Conservation (phyloP, 2,888 invertebrate species). For the Nephrotoma guestfalica region DNA sequence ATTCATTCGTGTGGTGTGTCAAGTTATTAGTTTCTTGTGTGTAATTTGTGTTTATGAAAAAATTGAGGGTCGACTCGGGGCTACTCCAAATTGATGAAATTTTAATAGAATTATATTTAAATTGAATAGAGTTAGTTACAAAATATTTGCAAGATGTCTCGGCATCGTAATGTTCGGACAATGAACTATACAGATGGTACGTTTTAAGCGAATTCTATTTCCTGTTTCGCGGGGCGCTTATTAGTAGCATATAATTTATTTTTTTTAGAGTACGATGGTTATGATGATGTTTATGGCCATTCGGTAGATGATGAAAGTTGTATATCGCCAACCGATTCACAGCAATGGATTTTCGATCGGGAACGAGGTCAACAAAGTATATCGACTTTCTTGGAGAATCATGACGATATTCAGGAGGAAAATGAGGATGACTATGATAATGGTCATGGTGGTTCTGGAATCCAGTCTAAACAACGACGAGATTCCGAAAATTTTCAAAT, state of each 20-base stretch:
- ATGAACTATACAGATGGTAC: conserved; percentile 71
- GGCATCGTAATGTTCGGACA: conserved; percentile 71
- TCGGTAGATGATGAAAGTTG: conserved; percentile 92
- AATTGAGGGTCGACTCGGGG: background rate
- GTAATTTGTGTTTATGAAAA: background rate
- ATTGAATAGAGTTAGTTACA: background rate
- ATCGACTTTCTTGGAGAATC: conserved; percentile 51
- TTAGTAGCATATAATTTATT: conserved; percentile 6
- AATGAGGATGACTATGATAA: conserved; percentile 29
- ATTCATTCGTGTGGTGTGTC: background rate
- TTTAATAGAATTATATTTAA: background rate
- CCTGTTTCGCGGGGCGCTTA: conserved; percentile 7
- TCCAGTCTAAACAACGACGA: conserved; percentile 21
- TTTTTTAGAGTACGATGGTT: conserved; percentile 68
- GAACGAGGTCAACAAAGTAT: conserved; percentile 57
- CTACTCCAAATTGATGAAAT: background rate
- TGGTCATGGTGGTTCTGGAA: conserved; percentile 36
- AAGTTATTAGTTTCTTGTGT: background rate
- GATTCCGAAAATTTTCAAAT: conserved; percentile 34
- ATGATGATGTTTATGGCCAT: conserved; percentile 76
- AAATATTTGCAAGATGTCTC: conserved; percentile 47
- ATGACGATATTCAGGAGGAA: conserved; percentile 57
- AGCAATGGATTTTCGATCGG: conserved; percentile 75
- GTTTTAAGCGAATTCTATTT: conserved; percentile 10
- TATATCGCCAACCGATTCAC: conserved; percentile 75